Evolutionary conservation across 2,113 vertebrate genomes (phyloP), one percentile per base, ranked within the genome.

Genomic region (Collichthys lucidus): DNA sequence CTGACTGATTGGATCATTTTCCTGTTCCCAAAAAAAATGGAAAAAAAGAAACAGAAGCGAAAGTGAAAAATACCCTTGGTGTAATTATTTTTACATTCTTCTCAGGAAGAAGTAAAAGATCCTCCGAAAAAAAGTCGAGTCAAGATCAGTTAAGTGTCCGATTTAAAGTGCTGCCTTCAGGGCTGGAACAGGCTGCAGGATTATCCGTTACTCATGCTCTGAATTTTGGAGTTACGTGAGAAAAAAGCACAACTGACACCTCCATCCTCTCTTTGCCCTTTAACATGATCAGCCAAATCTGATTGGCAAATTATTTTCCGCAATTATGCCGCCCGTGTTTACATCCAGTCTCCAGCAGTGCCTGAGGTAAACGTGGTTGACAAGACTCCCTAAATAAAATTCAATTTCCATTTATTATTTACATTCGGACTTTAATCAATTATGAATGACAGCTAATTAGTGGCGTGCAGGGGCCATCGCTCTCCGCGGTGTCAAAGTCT

Each of bases 391-490:
- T 26, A 87, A 92, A 91, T 90, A 91, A 93, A 91, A 90, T 85
- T 84, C 69, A 22, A 77, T 91, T 91, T 74, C 75, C 93, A 93
- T 94, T 85, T 78, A 92, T 93, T 92, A 93, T 94, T 94, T 89
- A 85, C 86, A 74, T 90, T 88, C 62, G 24, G 87, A 71, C 86
- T 91, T 91, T 85, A 87, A 95, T 95, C 86, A 94, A 89, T 93
- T 92, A 94, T 92, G 88, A 93, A 94, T 89, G 89, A 84, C 90
- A 92, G 89, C 86, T 93, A 93, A 93, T 95, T 94, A 92, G 92
- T 68, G 77, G 59, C 31, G 74, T 20, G 64, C 77, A 67, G 73
- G 71, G 84, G 74, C 88, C 88, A 89, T 88, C 85, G 42, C 82
- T 92, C 84, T 87, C 67, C 20, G 52, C 82, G 1, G 74, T 83